Evolutionary conservation across 2,797 vertebrate genomes (phyloP), one percentile per base, ranked within the genome.

Genomic region (Hemitrygon akajei): DNA sequence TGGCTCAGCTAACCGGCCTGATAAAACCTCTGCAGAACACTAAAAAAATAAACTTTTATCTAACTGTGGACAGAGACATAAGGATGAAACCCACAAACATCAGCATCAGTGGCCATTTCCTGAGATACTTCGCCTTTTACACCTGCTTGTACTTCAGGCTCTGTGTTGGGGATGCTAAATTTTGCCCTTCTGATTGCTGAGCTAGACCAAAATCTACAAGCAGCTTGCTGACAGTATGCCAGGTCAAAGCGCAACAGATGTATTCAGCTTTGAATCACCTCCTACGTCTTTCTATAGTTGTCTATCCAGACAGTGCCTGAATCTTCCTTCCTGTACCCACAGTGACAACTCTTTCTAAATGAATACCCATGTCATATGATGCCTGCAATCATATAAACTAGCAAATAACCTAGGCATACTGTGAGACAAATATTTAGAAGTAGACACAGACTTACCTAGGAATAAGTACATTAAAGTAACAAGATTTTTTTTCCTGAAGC

Each of bases 391-490:
- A 47, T 12, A 0, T 47, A 56, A 47, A 93, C 71, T 27, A 93
- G 69, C 76, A 93, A 58, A 93, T 12, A 18, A 37, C 47, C 40
- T 93, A 71, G 47, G 40, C 66, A 27, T 37, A 76, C 18, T 56
- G 66, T 12, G 6, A 93, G 91, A 93, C 27, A 14, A 92, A 40
- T 75, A 93, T 93, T n/a, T 16, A 47, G 91, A 93, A 71, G 69
- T 25, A 93, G 91, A 75, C 71, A 58, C 40, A 58, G 76, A 27
- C 91, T 93, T 93, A 76, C n/a, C 91, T 93, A 40, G 40, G 71
- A 93, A 93, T 27, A 76, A 93, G 91, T 92, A 92, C 91, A 56
- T 92, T 56, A 92, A 76, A 30, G 34, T 40, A 92, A 56, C 40
- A 56, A 60, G 69, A 69, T 40, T 92, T 47, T 56, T 22, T 11